Evolutionary conservation across 2,797 vertebrate genomes (phyloP).

Genomic region (Phoxinus dragarum): DNA sequence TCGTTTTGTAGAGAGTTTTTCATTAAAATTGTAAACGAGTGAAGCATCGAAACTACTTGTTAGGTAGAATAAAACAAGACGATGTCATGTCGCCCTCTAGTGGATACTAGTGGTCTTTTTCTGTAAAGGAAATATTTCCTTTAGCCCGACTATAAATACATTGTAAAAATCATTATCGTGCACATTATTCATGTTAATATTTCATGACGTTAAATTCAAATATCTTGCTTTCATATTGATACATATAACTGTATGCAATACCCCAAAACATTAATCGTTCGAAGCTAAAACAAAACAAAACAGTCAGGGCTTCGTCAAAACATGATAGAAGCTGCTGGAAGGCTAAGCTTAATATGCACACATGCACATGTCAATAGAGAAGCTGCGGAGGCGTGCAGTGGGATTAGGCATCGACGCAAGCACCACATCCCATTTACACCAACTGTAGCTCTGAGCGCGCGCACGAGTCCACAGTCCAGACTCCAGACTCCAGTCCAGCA

Average conservation of each 20-base stretch:
- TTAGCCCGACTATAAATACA: neutral
- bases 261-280: neutral
- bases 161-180: neutral
- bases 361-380: constrained; percentile 12
- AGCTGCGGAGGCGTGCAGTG: constrained; percentile 43
- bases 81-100: constrained; percentile 16
- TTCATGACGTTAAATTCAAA: neutral
- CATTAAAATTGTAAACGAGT: neutral
- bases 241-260: neutral
- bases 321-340: neutral
- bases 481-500: neutral
- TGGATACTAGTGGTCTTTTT: neutral
- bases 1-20: neutral
- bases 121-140: neutral
- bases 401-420: constrained; percentile 56
- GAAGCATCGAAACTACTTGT: neutral
- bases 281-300: neutral
- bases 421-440: constrained; percentile 36
- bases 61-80: neutral
- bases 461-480: neutral
- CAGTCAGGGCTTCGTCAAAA: neutral
- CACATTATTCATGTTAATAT: neutral
- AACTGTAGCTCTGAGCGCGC: constrained; percentile 16
- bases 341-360: neutral
- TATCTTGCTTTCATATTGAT: neutral